These are phyloP conservation scores for Neosilurus hyrtlii DNA, from an alignment of 2,797 vertebrate species.

Conservation along the genomic window DNA sequence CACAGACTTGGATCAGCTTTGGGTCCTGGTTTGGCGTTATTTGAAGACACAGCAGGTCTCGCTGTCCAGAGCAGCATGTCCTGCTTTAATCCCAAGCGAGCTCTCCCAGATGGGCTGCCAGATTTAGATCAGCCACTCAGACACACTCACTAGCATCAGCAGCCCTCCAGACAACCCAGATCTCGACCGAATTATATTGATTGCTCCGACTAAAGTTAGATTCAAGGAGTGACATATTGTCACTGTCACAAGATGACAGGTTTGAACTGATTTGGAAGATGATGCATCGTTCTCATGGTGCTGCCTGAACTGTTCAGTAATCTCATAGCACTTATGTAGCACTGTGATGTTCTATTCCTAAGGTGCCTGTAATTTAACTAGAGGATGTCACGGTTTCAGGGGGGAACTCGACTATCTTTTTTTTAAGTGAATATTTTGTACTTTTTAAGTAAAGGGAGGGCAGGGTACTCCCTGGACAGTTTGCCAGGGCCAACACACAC, in stretches of 20 bases:
- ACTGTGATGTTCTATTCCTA: neutral
- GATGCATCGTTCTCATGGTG: conserved; percentile 6
- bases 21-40: conserved; percentile 30
- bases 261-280: conserved; percentile 5
- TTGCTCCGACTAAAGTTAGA: neutral
- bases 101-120: conserved; percentile 56
- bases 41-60: conserved; percentile 17
- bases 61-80: conserved; percentile 20
- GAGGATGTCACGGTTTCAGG: neutral
- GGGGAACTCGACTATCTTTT: neutral
- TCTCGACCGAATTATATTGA: neutral
- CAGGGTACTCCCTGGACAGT: too few species aligned
- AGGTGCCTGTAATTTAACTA: conserved; percentile 14
- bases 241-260: conserved; percentile 14
- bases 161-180: neutral
- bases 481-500: too few species aligned
- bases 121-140: conserved; percentile 67
- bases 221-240: neutral
- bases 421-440: neutral
- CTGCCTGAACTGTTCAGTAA: neutral
- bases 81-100: conserved; percentile 47
- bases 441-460: too few species aligned
- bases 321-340: conserved; percentile 21
- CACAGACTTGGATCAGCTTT: conserved; percentile 40
- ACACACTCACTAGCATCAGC: conserved; percentile 57